Base-by-base conservation (phyloP, 2,888 invertebrate genomes). In the Eilema caniola region DNA sequence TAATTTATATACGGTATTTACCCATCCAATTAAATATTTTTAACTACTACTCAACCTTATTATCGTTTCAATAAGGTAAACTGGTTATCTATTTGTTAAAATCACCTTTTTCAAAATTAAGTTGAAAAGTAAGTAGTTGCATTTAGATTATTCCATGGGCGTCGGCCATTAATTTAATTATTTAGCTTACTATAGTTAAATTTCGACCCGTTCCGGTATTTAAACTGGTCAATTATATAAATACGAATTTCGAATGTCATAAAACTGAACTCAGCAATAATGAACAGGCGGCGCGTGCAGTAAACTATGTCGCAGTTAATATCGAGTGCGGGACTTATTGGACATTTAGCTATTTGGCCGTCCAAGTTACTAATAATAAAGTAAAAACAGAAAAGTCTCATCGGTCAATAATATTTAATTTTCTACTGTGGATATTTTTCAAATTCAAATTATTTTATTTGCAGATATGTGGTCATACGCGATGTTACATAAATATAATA, bases 221-320 rank as follows among this genome's bases (percentile, higher is more conserved):
- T 89, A 90, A 89, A 88, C 89, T 87, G 90, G 89, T 91, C 92
- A 91, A 91, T 92, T 92, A 91, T 92, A 90, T 89, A 89, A 90
- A 90, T 92, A 78, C 82, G 88, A 88, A 90, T 90, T 93, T 90
- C 86, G 88, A 90, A 91, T 87, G 90, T 91, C 91, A 93, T 94
- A 93, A 94, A 94, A 93, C 89, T 89, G 91, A 85, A 86, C 87
- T 83, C 75, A 79, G 91, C 85, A 88, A 92, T 95, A 94, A 94
- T 93, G 91, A 92, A 92, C 95, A 93, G 90, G 86, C 90, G 94
- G 93, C 86, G 85, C 86, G 83, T 85, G 89, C 90, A 86, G 89
- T 93, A 90, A 94, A 94, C 92, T 93, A 91, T 92, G 92, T 89
- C 85, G 89, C 90, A 88, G 92, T 92, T 93, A 93, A 92, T 93